phyloP scores from a whole-genome alignment of 2,797 vertebrate species.

The Microctenopoma lineatum region DNA sequence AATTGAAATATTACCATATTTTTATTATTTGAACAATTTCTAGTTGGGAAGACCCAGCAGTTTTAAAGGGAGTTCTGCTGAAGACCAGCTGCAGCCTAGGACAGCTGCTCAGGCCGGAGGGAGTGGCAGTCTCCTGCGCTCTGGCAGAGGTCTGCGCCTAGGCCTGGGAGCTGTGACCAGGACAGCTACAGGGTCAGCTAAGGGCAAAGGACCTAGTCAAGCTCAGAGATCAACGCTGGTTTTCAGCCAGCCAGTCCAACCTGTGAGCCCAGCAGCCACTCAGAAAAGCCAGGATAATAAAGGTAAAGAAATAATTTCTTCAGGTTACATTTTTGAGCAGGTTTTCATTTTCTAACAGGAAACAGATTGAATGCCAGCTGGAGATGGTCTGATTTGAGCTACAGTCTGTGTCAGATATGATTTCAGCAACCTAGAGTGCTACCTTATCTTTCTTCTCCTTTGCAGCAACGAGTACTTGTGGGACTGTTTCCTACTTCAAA shows the following conservation, averaged over 20 bases:
- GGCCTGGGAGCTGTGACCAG: constrained; percentile 80
- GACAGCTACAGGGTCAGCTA: constrained; percentile 60
- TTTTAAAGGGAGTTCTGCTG: constrained; percentile 66
- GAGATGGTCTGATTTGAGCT: constrained; percentile 18
- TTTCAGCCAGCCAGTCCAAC: constrained; percentile 85
- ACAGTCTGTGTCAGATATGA: constrained; percentile 30
- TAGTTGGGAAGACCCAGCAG: constrained; percentile 67
- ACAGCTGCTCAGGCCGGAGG: constrained; percentile 81
- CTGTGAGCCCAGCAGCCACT: constrained; percentile 78
- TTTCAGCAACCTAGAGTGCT: constrained; percentile 40
- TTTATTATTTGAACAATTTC: constrained; percentile 8
- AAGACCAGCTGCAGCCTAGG: constrained; percentile 73
- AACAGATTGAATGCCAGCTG: constrained; percentile 5
- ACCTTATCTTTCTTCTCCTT: constrained; percentile 37
- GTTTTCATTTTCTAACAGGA: constrained; percentile 9
- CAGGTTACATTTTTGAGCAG: not conserved
- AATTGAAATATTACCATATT: too few species aligned
- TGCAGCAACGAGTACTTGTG: constrained; percentile 37
- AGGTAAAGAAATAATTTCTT: constrained; percentile 78
- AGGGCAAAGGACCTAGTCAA: constrained; percentile 87
- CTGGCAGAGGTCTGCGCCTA: constrained; percentile 87
- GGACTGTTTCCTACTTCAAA: constrained; percentile 38
- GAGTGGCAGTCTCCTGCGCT: constrained; percentile 87
- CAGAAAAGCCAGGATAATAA: constrained; percentile 83
- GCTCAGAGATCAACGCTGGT: constrained; percentile 84